A percentile compares a stretch with the other conserved stretches of the same genome.
phyloP scores from a whole-genome alignment of 2,888 invertebrate genomes.

The Arrhopalites spinosus region DNA sequence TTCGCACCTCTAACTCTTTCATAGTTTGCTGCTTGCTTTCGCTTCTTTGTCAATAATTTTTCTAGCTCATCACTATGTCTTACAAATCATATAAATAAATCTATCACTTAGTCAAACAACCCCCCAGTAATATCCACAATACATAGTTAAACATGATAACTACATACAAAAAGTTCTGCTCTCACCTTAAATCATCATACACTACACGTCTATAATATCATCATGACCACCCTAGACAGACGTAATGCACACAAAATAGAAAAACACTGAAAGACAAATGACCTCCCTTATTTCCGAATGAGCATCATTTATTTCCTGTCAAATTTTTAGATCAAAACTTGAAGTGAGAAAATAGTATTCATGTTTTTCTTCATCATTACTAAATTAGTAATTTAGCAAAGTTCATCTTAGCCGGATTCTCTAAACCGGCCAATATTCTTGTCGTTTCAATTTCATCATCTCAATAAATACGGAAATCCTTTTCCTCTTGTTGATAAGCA shows the following conservation, averaged over 20 bases:
- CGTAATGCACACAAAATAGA: background rate
- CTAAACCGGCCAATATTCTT: background rate
- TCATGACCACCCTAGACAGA: background rate
- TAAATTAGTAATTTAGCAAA: too few species aligned
- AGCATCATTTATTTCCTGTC: background rate
- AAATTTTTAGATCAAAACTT: background rate
- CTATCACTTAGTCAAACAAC: too few species aligned
- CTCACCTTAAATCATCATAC: background rate
- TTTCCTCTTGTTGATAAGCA: constrained; percentile 6
- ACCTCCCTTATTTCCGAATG: background rate
- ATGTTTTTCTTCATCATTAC: too few species aligned
- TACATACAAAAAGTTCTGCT: too few species aligned
- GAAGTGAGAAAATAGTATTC: background rate
- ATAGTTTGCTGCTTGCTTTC: background rate
- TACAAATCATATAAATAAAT: too few species aligned
- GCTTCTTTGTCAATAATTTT: too few species aligned
- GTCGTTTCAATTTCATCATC: background rate
- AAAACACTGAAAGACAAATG: constrained; percentile 4
- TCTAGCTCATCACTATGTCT: too few species aligned
- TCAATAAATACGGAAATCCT: constrained; percentile 21
- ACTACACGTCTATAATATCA: background rate
- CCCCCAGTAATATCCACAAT: too few species aligned
- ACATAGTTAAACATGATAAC: too few species aligned
- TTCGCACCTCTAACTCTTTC: background rate
- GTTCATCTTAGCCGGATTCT: background rate